phyloP scores from a whole-genome alignment of 2,888 invertebrate species.

The Papilio elwesi region DNA sequence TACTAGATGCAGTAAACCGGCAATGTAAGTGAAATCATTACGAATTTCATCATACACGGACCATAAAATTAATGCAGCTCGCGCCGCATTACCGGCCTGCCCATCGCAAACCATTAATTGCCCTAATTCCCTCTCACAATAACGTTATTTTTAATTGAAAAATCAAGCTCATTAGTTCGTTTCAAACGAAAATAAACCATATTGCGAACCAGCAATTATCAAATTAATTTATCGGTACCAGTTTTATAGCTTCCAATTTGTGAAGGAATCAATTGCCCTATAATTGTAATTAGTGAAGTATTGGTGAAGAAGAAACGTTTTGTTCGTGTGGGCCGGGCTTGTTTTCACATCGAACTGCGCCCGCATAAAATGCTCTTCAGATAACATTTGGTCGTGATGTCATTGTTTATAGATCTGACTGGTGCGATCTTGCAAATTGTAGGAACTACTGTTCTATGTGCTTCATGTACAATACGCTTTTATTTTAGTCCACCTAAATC shows the following conservation, averaged over 20 bases:
- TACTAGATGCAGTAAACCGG: conserved; percentile 42
- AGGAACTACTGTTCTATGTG: background rate
- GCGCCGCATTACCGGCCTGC: conserved; percentile 57
- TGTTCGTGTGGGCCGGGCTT: conserved; percentile 42
- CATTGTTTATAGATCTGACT: conserved; percentile 29
- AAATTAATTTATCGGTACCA: conserved; percentile 42
- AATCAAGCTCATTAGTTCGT: conserved; percentile 44
- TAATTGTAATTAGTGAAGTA: conserved; percentile 65
- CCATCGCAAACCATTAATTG: conserved; percentile 61
- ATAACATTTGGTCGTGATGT: conserved; percentile 28
- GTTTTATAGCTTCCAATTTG: conserved; percentile 58
- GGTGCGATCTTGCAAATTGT: background rate
- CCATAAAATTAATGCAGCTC: conserved; percentile 70
- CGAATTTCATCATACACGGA: conserved; percentile 66
- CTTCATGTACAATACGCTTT: background rate
- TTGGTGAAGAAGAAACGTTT: conserved; percentile 58
- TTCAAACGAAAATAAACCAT: conserved; percentile 50
- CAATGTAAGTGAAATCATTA: conserved; percentile 70
- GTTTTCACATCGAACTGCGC: conserved; percentile 47
- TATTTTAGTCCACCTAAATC: background rate
- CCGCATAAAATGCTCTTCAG: conserved; percentile 23
- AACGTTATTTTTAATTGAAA: conserved; percentile 61
- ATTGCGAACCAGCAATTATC: conserved; percentile 43
- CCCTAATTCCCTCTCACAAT: conserved; percentile 67
- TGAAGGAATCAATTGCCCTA: conserved; percentile 66